Base-by-base conservation (phyloP, 35 echinoderm and acorn worm species). In the Stichopus chloronotus region DNA sequence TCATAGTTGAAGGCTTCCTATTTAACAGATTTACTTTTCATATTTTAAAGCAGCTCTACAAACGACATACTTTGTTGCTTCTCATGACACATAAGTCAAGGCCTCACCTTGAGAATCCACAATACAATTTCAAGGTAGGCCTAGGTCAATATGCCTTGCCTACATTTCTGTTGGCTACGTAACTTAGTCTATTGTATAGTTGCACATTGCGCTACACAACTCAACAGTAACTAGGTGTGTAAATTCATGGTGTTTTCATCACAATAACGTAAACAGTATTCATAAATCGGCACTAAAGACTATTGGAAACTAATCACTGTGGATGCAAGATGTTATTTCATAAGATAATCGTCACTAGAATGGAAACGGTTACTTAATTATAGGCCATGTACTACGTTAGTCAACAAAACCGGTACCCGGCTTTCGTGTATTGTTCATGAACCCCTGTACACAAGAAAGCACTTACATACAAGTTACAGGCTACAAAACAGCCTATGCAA, bases 331-430 rank as follows among this genome's bases (percentile, higher is more conserved):
- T 43, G 3, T 43, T 43, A 43, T 43, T 43, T 43, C 30, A 61
- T 61, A 61, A 14, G 8, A 61, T 14, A 16, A 74, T 74, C 17
- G 69, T 20, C 7, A 74, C 69, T 74, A 74, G 22, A 24, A 74
- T 74, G 19, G 69, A 74, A 74, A 74, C 7, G 69, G 19, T 20
- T 14, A 7, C 69, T n/a, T 74, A 7, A 85, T 7, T 58, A 25
- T 85, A 19, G 52, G 81, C 5, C 22, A 23, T 85, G 30, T 43
- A 43, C 30, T 43, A 43, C 30, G 30, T 43, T 43, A 43, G 30
- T 43, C 56, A 85, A 85, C 82, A 85, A 84, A 58, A 56, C 82
- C 82, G 82, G 82, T 57, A 12, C 56, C 82, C 54, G 55, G 82
- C 82, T 85, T 85, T 20, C 20, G n/a, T 74, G 17, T 74, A 74